Evolutionary conservation across 2,888 invertebrate genomes (phyloP).

Genomic region (Netelia inedita): DNA sequence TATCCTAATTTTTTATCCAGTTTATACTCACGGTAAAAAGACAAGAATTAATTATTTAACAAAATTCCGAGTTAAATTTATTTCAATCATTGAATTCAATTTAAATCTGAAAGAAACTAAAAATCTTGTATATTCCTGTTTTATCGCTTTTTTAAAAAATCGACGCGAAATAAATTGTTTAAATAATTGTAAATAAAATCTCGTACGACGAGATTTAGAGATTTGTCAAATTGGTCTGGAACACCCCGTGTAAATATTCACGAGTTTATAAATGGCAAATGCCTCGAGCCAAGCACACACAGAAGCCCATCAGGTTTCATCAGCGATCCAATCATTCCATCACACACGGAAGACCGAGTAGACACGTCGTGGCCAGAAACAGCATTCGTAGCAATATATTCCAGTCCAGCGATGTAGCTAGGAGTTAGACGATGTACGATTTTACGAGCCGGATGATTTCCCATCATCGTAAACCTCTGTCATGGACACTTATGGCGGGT

Average conservation of each 20-base stretch:
- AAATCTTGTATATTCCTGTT: no score
- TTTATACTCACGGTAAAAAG: no score
- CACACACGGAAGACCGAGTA: conserved; percentile 72
- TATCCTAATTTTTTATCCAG: no score
- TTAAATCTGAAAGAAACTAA: no score
- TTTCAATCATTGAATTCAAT: no score
- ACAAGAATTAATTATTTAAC: no score
- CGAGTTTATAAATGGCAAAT: background rate
- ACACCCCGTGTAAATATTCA: background rate
- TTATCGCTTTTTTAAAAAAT: no score
- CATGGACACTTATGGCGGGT: conserved; percentile 26
- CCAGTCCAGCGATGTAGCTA: conserved; percentile 28
- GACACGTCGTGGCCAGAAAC: conserved; percentile 58
- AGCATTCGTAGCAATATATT: conserved; percentile 46
- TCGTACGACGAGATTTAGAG: background rate
- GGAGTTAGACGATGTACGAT: conserved; percentile 34
- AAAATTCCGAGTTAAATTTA: no score
- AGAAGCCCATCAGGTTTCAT: conserved; percentile 83
- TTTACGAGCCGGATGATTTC: conserved; percentile 65
- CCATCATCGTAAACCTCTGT: conserved; percentile 20
- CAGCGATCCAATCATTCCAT: conserved; percentile 84
- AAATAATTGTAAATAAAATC: no score
- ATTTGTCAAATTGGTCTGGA: background rate
- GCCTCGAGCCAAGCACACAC: conserved; percentile 63
- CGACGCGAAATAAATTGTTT: no score